Evolutionary conservation across 2,113 vertebrate genomes (phyloP).

Genomic region (Hipposideros armiger): DNA sequence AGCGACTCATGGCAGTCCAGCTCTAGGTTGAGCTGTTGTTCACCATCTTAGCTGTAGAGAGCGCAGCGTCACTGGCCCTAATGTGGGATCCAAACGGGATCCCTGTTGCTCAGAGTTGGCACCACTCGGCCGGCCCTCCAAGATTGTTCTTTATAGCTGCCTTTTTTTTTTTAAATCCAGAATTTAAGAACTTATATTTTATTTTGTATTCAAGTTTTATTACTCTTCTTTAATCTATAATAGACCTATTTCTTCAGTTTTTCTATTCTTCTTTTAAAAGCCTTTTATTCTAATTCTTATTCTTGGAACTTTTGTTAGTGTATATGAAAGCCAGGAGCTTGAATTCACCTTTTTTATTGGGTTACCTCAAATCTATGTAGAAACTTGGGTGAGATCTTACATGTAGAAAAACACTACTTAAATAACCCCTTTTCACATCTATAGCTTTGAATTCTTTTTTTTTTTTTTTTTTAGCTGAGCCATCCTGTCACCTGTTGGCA

Average conservation of each 20-base stretch:
- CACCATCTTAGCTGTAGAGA: no score
- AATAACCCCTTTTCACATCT: neutral
- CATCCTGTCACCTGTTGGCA: no score
- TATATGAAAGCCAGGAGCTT: neutral
- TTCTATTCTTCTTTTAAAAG: neutral
- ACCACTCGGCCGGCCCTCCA: neutral
- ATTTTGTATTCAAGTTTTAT: neutral
- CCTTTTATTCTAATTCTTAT: conserved; percentile 14
- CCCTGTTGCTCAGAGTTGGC: no score
- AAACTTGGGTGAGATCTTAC: neutral
- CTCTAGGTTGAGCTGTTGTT: no score
- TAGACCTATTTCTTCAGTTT: neutral
- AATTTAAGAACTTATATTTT: neutral
- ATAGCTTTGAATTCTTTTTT: neutral
- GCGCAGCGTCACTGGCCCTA: no score
- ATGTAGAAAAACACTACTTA: neutral
- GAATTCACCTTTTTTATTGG: neutral
- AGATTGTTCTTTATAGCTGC: neutral
- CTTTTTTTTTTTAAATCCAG: neutral
- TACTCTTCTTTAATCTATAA: neutral
- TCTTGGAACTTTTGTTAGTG: conserved; percentile 16
- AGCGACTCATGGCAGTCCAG: no score
- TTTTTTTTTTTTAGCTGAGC: no score
- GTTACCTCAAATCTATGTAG: neutral
- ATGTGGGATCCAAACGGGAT: no score